A percentile compares a stretch with the other conserved stretches of the same genome.
Conservation (phyloP, 2,888 invertebrate species). For the Campoplex nolae region DNA sequence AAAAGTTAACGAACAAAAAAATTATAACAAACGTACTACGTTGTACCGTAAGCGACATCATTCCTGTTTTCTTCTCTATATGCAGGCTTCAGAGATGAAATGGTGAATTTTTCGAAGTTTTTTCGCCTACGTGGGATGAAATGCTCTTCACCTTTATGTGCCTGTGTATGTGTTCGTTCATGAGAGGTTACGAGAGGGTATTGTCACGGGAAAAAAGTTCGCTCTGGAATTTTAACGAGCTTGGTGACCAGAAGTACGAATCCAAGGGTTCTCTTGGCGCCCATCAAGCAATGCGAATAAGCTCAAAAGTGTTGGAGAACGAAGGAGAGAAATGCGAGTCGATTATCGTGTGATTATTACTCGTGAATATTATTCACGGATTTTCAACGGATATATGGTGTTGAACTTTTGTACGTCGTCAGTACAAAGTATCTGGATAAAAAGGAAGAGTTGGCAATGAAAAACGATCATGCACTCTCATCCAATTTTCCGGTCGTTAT, state of each 20-base stretch:
- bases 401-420: neutral
- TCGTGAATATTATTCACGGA: slow-evolving; percentile 4
- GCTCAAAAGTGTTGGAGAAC: slow-evolving; percentile 37
- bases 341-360: slow-evolving; percentile 78
- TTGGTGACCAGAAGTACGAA: slow-evolving; percentile 47
- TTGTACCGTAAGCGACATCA: slow-evolving; percentile 14
- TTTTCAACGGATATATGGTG: neutral
- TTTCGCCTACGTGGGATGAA: slow-evolving; percentile 31
- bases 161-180: neutral
- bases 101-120: slow-evolving; percentile 58
- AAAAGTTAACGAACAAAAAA: slow-evolving; percentile 23
- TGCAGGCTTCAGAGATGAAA: slow-evolving; percentile 45
- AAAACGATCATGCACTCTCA: neutral
- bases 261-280: slow-evolving; percentile 16
- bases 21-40: neutral
- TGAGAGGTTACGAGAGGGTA: neutral
- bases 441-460: neutral
- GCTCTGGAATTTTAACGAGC: slow-evolving; percentile 61
- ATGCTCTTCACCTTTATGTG: neutral
- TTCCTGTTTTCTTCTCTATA: neutral
- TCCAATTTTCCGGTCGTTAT: neutral
- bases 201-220: slow-evolving; percentile 51
- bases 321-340: slow-evolving; percentile 64
- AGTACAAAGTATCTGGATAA: neutral
- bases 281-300: slow-evolving; percentile 16